Evolutionary conservation across 2,113 vertebrate species (phyloP), one percentile per base, ranked within the genome.

Genomic region (zebrafish (Danio rerio)): DNA sequence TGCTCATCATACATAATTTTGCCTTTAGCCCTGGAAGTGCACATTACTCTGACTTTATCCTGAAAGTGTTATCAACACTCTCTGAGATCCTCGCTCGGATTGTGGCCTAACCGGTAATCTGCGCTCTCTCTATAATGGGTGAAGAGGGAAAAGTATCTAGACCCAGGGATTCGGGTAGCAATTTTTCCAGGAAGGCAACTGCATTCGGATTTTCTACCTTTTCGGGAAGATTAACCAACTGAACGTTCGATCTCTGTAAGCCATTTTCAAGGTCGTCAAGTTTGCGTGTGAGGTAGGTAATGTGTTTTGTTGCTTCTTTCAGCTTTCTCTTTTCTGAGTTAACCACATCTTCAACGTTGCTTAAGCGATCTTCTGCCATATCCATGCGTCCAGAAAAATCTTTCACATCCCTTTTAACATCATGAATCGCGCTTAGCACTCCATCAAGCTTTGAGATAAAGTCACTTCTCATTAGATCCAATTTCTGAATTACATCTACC

Each of bases 161-260:
- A 11, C 66, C 45, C 43, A 69, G 66, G 3, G n/a, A 5, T 69
- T 69, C 45, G 49, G 4, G 43, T n/a, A 47, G 65, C 42, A 40
- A 69, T 69, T 69, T 69, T 49, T 68, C 49, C 49, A 50, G 49
- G 49, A 50, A 50, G 49, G 49, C 49, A 50, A 50, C 49, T 50
- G 49, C 49, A 50, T 50, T 50, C 49, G 49, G 49, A 50, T 50
- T 50, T 50, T 50, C 49, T 50, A 50, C 49, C 49, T 50, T 50
- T 50, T 50, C 49, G 49, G 49, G 49, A 50, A 50, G 49, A 50
- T 50, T 50, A 6, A 50, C 49, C 49, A 50, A 50, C 6, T 9
- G 49, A 9, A 50, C 9, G 58, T 77, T 85, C 81, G 49, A 50
- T 50, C 49, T 50, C 49, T 9, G 49, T 50, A n/a, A 68, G 7